A percentile compares a stretch with the other conserved stretches of the same genome.
These are phyloP conservation scores for Chrysochloris asiatica DNA, from an alignment of 2,113 vertebrate species.

Conservation along the genomic window DNA sequence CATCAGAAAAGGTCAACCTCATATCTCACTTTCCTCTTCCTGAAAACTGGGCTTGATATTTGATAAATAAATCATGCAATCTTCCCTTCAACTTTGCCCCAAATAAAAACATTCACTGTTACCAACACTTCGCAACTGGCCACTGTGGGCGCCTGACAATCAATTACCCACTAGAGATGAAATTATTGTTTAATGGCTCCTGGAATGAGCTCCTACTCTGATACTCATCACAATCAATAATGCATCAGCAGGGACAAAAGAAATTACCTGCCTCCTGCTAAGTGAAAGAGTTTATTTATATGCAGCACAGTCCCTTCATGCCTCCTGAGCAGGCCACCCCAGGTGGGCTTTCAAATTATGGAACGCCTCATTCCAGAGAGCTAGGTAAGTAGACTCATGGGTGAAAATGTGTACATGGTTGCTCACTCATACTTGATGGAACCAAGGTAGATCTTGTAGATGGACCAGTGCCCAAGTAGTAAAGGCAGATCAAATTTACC, in stretches of 20 bases:
- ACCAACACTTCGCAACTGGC: slow-evolving; percentile 80
- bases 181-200: slow-evolving; percentile 91
- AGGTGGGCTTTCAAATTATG: slow-evolving; percentile 66
- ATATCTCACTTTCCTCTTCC: slow-evolving; percentile 47
- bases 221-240: slow-evolving; percentile 91
- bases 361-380: background rate
- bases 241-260: slow-evolving; percentile 89
- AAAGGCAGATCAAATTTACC: background rate
- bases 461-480: background rate
- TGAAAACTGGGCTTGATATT: slow-evolving; percentile 69
- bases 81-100: slow-evolving; percentile 81
- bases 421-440: background rate
- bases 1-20: slow-evolving; percentile 65
- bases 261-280: slow-evolving; percentile 89
- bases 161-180: slow-evolving; percentile 89
- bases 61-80: slow-evolving; percentile 86
- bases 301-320: slow-evolving; percentile 77
- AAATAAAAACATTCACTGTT: slow-evolving; percentile 84
- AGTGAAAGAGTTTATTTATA: slow-evolving; percentile 87
- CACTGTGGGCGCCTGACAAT: slow-evolving; percentile 85
- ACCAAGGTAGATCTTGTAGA: background rate
- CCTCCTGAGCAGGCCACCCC: slow-evolving; percentile 76
- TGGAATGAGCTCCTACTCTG: slow-evolving; percentile 87
- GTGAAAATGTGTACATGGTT: background rate
- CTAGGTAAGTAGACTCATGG: background rate